phyloP scores from a whole-genome alignment of 2,113 vertebrate genomes.

The Malurus cyaneus region DNA sequence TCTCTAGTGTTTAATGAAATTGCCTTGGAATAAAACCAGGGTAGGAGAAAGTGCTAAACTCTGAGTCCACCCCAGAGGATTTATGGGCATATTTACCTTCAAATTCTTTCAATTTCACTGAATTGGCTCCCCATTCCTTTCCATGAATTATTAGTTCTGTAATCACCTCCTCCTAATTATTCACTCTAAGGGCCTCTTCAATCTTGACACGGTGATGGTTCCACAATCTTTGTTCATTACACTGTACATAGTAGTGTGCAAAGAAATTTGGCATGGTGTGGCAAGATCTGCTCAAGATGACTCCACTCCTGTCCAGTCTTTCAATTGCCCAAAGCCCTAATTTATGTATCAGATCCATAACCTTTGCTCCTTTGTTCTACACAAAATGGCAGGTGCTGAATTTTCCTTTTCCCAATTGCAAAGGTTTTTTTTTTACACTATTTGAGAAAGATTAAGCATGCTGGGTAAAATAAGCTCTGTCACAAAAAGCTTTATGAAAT shows the following conservation, averaged over 20 bases:
- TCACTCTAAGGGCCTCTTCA: constrained; percentile 62
- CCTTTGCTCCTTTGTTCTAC: constrained; percentile 53
- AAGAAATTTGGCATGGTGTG: neutral
- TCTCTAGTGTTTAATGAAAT: constrained; percentile 71
- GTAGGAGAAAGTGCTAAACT: constrained; percentile 65
- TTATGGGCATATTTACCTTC: constrained; percentile 73
- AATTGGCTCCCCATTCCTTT: constrained; percentile 56
- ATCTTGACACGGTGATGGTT: constrained; percentile 36
- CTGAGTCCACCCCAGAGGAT: constrained; percentile 57
- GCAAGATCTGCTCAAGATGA: neutral
- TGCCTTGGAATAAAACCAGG: constrained; percentile 66
- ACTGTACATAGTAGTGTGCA: constrained; percentile 1
- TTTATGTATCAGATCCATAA: constrained; percentile 65
- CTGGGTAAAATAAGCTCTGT: constrained; percentile 86
- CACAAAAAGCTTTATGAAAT: constrained; percentile 89
- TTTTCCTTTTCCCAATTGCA: neutral
- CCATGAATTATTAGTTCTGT: constrained; percentile 66
- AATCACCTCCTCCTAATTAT: constrained; percentile 74
- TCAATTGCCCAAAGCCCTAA: constrained; percentile 63
- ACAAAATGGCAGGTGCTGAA: constrained; percentile 36
- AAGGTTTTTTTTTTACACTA: constrained; percentile 68
- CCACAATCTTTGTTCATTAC: constrained; percentile 63
- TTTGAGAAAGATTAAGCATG: constrained; percentile 78
- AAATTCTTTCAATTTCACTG: constrained; percentile 57
- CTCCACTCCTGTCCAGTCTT: neutral